Percentiles rank a stretch among this genome's conserved stretches.
Evolutionary conservation across 1,140 invertebrate genomes (phyloP).

Genomic region (Schlechtendalia chinensis): DNA sequence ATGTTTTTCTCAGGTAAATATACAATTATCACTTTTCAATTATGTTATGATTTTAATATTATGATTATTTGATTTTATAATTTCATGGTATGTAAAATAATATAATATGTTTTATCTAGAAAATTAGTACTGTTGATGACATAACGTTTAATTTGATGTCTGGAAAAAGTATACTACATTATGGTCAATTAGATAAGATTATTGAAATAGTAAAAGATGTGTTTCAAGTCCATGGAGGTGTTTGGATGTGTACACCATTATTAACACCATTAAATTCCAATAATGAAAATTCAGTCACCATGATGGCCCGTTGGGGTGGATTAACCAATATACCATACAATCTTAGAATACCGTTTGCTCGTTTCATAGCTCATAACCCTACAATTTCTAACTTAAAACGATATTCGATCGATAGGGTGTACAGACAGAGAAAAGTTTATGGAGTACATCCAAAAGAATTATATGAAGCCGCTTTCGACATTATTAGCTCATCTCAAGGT

Average conservation of each 20-base stretch:
- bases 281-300: slow-evolving; percentile 66
- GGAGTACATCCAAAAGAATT: slow-evolving; percentile 86
- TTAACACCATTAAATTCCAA: slow-evolving; percentile 69
- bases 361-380: slow-evolving; percentile 78
- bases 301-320: slow-evolving; percentile 73
- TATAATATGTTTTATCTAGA: slow-evolving; percentile 52
- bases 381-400: slow-evolving; percentile 72
- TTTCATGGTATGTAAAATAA: too few species aligned
- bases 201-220: slow-evolving; percentile 61
- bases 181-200: slow-evolving; percentile 48
- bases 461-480: slow-evolving; percentile 90
- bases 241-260: slow-evolving; percentile 71
- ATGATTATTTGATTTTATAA: not conserved
- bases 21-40: not conserved
- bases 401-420: slow-evolving; percentile 84
- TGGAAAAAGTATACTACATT: slow-evolving; percentile 54
- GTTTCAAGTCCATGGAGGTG: slow-evolving; percentile 75
- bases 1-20: slow-evolving; percentile 64
- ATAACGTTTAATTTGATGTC: slow-evolving; percentile 68
- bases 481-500: slow-evolving; percentile 63
- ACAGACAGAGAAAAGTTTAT: slow-evolving; percentile 75
- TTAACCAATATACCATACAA: slow-evolving; percentile 55
- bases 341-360: slow-evolving; percentile 70
- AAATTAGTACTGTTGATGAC: slow-evolving; percentile 67
- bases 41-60: not conserved